Percentiles rank a stretch among this genome's conserved stretches.
These are phyloP conservation scores for Drosophila nannoptera DNA, from an alignment of 1,140 invertebrate species.

Conservation along the genomic window DNA sequence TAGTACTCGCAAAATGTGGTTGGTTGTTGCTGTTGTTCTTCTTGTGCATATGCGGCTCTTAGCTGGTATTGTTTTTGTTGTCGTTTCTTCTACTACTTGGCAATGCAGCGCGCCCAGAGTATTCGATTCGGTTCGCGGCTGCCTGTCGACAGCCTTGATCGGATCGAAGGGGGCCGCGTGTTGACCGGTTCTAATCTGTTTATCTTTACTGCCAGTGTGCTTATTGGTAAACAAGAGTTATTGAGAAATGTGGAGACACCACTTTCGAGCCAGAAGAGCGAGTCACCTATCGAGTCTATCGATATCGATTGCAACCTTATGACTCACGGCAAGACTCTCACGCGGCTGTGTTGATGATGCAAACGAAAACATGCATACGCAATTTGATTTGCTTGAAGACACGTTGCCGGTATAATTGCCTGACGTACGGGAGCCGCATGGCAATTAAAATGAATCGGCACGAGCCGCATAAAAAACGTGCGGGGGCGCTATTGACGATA, in stretches of 20 bases:
- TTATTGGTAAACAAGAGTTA: constrained; percentile 67
- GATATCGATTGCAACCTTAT: constrained; percentile 32
- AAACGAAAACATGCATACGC: constrained; percentile 2
- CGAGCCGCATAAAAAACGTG: constrained; percentile 34
- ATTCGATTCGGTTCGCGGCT: constrained; percentile 23
- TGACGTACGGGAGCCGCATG: constrained; percentile 55
- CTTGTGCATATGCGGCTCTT: constrained; percentile 6
- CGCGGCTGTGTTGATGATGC: neutral
- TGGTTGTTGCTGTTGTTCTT: constrained; percentile 27
- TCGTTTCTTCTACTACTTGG: constrained; percentile 28
- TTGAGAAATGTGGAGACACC: constrained; percentile 27
- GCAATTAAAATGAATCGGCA: constrained; percentile 43
- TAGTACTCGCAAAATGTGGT: constrained; percentile 50
- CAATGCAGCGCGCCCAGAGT: constrained; percentile 44
- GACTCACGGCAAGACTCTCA: constrained; percentile 35
- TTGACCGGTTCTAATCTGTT: constrained; percentile 54
- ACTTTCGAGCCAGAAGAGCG: constrained; percentile 30
- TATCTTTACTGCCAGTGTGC: constrained; percentile 56
- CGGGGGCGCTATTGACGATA: constrained; percentile 62
- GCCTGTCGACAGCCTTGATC: constrained; percentile 49
- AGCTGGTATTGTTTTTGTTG: constrained; percentile 18
- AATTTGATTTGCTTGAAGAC: constrained; percentile 55
- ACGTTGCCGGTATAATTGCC: constrained; percentile 57
- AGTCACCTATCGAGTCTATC: constrained; percentile 12
- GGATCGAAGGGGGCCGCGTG: constrained; percentile 22